Percentiles rank a stretch among this genome's conserved stretches.
Conservation (phyloP, 2,888 invertebrate species). For the Gastrophysa polygoni region DNA sequence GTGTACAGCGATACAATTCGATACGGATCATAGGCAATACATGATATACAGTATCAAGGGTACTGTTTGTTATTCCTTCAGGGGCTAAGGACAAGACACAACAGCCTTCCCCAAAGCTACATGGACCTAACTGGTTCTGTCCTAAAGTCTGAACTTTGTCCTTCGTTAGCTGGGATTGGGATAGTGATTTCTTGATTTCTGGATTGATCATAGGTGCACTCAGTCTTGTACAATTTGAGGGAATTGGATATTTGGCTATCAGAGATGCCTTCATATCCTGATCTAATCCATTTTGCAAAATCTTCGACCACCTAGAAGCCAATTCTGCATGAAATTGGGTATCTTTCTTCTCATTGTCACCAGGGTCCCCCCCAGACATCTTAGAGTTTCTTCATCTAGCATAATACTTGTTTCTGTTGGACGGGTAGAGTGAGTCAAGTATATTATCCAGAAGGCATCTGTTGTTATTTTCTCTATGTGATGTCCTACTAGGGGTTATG, state of each 20-base stretch:
- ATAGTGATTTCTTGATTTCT: slow-evolving; percentile 3
- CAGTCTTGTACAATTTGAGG: neutral
- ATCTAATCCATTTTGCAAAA: neutral
- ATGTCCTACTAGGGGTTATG: no score
- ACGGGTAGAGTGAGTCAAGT: no score
- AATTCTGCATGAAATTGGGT: slow-evolving; percentile 2
- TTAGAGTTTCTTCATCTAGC: slow-evolving; percentile 3
- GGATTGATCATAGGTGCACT: neutral
- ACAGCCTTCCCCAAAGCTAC: slow-evolving; percentile 7
- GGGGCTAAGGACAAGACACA: no score
- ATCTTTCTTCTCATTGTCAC: neutral
- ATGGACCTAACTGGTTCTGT: slow-evolving; percentile 10
- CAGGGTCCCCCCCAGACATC: slow-evolving; percentile 9
- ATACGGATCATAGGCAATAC: no score
- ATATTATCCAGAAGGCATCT: no score
- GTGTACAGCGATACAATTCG: no score
- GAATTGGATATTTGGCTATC: slow-evolving; percentile 1
- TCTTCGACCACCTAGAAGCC: slow-evolving; percentile 10
- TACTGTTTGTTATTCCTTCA: no score
- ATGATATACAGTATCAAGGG: no score
- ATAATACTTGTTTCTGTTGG: neutral
- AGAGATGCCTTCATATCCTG: neutral
- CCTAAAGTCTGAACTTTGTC: slow-evolving; percentile 4
- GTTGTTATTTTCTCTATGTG: no score
- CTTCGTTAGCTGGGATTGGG: slow-evolving; percentile 2